Evolutionary conservation across 2,113 vertebrate genomes (phyloP), one percentile per base, ranked within the genome.

Genomic region (Lonchura striata): DNA sequence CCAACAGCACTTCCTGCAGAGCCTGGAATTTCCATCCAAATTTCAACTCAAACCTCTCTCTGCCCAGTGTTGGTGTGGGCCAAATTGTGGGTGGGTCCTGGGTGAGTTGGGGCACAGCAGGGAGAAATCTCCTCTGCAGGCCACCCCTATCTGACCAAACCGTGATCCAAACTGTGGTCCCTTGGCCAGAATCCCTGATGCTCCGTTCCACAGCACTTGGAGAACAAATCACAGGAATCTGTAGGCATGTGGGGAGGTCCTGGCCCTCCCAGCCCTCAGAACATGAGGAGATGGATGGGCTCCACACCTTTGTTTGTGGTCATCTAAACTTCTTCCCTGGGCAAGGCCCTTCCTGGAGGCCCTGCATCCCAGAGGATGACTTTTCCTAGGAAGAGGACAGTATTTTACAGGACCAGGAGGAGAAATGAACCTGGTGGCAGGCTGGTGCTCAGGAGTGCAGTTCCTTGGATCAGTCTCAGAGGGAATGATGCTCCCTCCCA

Each of bases 1-100:
- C 74, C 1, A 0, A 15, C 0, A 7, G 33, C 10, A 8, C 11
- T 37, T 78, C 69, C 88, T 44, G 24, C 33, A 13, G 44, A 24
- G 39, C 14, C 28, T 28, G 42, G 23, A n/a, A 61, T 74, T 83
- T 41, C 50, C 49, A 15, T 10, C 41, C 17, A 11, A 50, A 68
- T 59, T 83, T 59, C 53, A 28, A 13, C 27, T 22, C 61, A 64
- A 7, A 65, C 19, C 9, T n/a, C 21, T 27, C 78, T 65, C 24
- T 89, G 25, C 6, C 23, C 24, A 35, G 0, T 0, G 0, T 0
- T 1, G 3, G 5, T 6, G 9, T 31, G 24, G 33, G 13, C 3
- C 56, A 59, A 24, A 19, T 56, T 71, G 28, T 35, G 50, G 46
- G n/a, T 19, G n/a, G 11, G 19, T 37, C 21, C 3, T 33, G 59